Evolutionary conservation across 2,888 invertebrate genomes (phyloP).

Genomic region (Temnothorax ravouxi): DNA sequence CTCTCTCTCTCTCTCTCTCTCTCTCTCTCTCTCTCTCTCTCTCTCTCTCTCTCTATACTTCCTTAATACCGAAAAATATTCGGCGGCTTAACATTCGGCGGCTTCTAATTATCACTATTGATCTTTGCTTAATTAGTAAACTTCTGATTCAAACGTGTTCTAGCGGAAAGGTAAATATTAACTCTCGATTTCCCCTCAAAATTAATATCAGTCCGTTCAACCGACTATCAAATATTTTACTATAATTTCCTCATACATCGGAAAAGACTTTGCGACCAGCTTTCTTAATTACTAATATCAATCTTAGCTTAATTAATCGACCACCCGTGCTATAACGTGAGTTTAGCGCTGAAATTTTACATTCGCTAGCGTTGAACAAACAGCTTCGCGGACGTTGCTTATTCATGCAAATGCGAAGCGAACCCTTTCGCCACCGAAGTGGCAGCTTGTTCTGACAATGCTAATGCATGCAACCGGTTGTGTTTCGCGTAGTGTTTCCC

Average conservation of each 20-base stretch:
- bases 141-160: not conserved
- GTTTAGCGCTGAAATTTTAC: slow-evolving; percentile 28
- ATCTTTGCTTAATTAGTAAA: slow-evolving; percentile 10
- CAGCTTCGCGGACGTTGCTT: slow-evolving; percentile 71
- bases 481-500: slow-evolving; percentile 52
- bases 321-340: not conserved
- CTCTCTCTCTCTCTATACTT: not conserved
- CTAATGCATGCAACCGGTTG: slow-evolving; percentile 54
- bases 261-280: not conserved
- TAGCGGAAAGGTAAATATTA: slow-evolving; percentile 18
- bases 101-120: slow-evolving; percentile 17
- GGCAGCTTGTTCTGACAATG: slow-evolving; percentile 54
- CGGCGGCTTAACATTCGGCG: not conserved
- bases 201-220: slow-evolving; percentile 29
- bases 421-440: slow-evolving; percentile 57
- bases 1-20: no score
- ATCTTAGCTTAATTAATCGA: slow-evolving; percentile 44
- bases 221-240: slow-evolving; percentile 24
- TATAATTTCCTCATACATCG: slow-evolving; percentile 19
- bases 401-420: slow-evolving; percentile 75
- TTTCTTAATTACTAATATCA: slow-evolving; percentile 49
- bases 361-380: slow-evolving; percentile 59
- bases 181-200: slow-evolving; percentile 3
- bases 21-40: no score
- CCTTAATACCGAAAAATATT: not conserved